Base-by-base conservation (phyloP, 2,113 vertebrate species). In the Cranoglanis bouderius region DNA sequence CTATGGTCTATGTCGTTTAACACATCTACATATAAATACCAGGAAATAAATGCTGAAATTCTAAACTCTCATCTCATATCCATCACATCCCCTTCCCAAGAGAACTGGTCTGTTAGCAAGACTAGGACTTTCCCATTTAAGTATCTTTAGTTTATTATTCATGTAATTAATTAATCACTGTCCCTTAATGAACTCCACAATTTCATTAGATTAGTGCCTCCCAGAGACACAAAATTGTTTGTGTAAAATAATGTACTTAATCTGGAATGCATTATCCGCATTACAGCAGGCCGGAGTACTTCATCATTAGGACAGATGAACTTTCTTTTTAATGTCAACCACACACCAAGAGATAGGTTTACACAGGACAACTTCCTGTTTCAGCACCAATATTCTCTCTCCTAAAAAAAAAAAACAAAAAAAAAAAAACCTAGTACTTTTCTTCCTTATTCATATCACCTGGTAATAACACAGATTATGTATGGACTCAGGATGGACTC, bases 201-300 rank as follows among this genome's bases (percentile, higher is more conserved):
- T 91, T 90, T 92, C 67, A 91, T 92, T 85, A 88, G 63, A 80
- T 88, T 32, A 83, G 19, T 0, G 85, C 85, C 91, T 87, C 90
- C 90, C 91, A 88, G 29, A 84, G 43, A 85, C 29, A 85, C 57
- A 40, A 84, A 70, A 21, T 8, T 86, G 32, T 74, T 86, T 72
- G 6, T 40, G 24, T 74, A 12, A 35, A 38, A 86, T 12, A 59
- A 43, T 14, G 7, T 77, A 46, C 43, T 85, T 84, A 84, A 65
- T 84, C 61, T 49, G 7, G 26, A 49, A 63, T 67, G 59, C 59
- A 84, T 43, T 49, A 24, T 84, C 83, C 26, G 43, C 43, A 19
- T 49, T 70, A 57, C 32, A 29, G 38, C 51, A 59, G 53, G 51
- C 70, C 6, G 55, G 65, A 77, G 51, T 53, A 19, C 74, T 87